A percentile compares a stretch with the other conserved stretches of the same genome.
Evolutionary conservation across 1,140 invertebrate genomes (phyloP).

Genomic region (Drosophila ohnishii): DNA sequence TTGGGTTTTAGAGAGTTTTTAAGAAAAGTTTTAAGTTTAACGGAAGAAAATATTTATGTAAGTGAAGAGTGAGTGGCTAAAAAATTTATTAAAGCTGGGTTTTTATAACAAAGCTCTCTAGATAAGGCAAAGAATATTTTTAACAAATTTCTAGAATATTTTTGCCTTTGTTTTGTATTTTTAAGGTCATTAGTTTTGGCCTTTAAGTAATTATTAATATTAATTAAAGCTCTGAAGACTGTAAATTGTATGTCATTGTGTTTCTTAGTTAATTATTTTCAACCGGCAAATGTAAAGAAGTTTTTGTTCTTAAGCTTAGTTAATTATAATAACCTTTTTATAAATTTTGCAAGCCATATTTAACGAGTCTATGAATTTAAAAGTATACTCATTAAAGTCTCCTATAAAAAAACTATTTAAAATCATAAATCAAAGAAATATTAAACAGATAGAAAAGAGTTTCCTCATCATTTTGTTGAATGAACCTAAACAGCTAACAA

Average conservation of each 20-base stretch:
- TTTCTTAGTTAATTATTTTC: background rate
- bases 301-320: background rate
- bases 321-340: background rate
- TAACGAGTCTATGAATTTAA: background rate
- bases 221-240: background rate
- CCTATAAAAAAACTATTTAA: background rate
- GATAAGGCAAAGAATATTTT: background rate
- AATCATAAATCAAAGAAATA: slow-evolving; percentile 6
- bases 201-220: background rate
- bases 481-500: slow-evolving; percentile 32
- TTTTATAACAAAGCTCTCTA: background rate
- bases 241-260: background rate
- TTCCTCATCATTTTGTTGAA: slow-evolving; percentile 4
- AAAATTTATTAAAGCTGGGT: too few relatives aligned
- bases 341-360: background rate
- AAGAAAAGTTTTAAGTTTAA: slow-evolving; percentile 2
- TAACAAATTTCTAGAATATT: background rate
- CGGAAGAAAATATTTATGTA: background rate
- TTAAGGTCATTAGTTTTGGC: background rate
- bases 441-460: background rate
- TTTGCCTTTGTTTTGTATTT: background rate
- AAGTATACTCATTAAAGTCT: background rate
- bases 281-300: background rate
- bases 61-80: background rate
- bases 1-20: background rate